Percentiles rank a stretch among this genome's conserved stretches.
Conservation (phyloP, 2,888 invertebrate species). For the Gibbula magus region DNA sequence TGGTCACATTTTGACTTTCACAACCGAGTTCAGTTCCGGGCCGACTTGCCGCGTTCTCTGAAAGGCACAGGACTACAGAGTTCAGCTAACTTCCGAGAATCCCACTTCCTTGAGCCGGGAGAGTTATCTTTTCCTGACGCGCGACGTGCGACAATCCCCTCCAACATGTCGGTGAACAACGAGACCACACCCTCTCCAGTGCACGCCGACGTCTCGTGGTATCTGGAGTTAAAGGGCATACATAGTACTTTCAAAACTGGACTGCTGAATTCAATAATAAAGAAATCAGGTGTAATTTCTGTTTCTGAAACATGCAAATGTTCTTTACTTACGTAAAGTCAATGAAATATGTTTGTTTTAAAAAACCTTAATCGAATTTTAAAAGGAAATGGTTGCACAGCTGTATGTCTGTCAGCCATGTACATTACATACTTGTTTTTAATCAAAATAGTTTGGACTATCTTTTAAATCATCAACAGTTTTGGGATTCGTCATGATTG, state of each 20-base stretch:
- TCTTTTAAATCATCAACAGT: too few species aligned
- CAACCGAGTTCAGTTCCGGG: background rate
- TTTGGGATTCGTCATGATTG: too few species aligned
- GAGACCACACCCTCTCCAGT: conserved; percentile 69
- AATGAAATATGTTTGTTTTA: too few species aligned
- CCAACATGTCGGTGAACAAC: conserved; percentile 66
- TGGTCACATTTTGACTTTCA: background rate
- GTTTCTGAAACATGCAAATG: background rate
- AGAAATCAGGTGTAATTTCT: too few species aligned
- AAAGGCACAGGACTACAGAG: background rate
- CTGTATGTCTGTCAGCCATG: too few species aligned
- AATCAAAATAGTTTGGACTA: too few species aligned
- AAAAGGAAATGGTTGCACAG: too few species aligned
- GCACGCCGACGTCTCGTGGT: conserved; percentile 70
- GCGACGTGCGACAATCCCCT: background rate
- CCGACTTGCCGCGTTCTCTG: background rate
- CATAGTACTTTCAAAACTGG: background rate
- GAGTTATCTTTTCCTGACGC: background rate
- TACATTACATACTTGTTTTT: too few species aligned
- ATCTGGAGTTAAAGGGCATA: conserved; percentile 51
- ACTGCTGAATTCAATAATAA: too few species aligned
- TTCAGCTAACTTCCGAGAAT: background rate
- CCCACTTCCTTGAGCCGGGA: background rate
- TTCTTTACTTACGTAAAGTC: too few species aligned
- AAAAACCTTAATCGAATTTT: too few species aligned